Conservation (phyloP, 2,113 vertebrate species). For the Callithrix jacchus region DNA sequence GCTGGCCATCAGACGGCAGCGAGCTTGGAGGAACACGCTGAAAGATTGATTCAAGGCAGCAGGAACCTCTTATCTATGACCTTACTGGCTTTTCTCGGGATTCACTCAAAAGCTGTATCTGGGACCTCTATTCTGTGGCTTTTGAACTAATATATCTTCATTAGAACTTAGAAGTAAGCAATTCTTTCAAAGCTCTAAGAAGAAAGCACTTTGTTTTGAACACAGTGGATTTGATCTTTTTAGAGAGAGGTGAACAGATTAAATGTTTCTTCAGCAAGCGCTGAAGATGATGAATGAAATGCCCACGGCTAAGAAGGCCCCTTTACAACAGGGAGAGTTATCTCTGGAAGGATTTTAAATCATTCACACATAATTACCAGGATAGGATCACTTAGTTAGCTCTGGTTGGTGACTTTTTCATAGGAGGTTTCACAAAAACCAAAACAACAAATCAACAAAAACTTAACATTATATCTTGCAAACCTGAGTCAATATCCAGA, state of each 20-base stretch:
- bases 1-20: not conserved
- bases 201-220: slow-evolving; percentile 71
- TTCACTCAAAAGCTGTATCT: slow-evolving; percentile 37
- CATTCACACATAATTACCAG: not conserved
- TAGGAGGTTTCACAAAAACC: not conserved
- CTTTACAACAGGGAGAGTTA: slow-evolving; percentile 21
- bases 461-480: not conserved
- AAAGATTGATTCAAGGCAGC: slow-evolving; percentile 37
- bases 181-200: slow-evolving; percentile 53
- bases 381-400: not conserved
- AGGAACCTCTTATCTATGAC: slow-evolving; percentile 18
- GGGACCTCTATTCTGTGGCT: slow-evolving; percentile 13
- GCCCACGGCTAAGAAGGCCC: slow-evolving; percentile 13
- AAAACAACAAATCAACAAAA: not conserved
- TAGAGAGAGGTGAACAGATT: slow-evolving; percentile 57
- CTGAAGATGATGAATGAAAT: slow-evolving; percentile 69
- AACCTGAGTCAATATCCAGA: not conserved
- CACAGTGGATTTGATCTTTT: slow-evolving; percentile 66
- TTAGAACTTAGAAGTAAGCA: slow-evolving; percentile 68
- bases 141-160: slow-evolving; percentile 72
- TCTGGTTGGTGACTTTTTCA: not conserved
- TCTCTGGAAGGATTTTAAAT: slow-evolving; percentile 60
- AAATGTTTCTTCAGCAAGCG: slow-evolving; percentile 14
- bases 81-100: slow-evolving; percentile 48
- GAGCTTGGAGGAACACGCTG: not conserved